phyloP scores from a whole-genome alignment of 2,113 vertebrate genomes.

The Mustelus asterias region DNA sequence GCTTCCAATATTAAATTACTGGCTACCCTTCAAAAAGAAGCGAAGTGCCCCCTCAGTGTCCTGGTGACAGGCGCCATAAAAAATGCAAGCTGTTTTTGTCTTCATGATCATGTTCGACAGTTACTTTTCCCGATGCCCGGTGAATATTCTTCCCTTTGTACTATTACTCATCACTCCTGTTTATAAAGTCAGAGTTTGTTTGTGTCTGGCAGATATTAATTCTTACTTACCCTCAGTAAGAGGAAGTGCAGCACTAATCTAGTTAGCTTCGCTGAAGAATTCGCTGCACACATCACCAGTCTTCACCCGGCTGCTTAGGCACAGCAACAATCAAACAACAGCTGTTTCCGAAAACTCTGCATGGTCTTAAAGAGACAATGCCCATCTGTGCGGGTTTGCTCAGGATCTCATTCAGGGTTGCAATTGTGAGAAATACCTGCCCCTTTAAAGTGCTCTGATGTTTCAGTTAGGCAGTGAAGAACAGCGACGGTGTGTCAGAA shows the following conservation, averaged over 20 bases:
- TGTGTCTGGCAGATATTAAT: background rate
- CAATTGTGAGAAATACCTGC: background rate
- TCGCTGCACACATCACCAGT: slow-evolving; percentile 58
- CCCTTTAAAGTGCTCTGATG: background rate
- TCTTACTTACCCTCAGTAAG: background rate
- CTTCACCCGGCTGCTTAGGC: slow-evolving; percentile 61
- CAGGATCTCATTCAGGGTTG: background rate
- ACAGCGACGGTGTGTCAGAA: background rate
- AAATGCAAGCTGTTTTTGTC: background rate
- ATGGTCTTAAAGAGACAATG: background rate
- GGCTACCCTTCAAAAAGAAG: background rate
- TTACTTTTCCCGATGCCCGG: background rate
- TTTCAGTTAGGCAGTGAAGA: background rate
- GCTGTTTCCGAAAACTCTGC: slow-evolving; percentile 59
- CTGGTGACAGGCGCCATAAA: background rate
- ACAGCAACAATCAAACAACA: slow-evolving; percentile 58
- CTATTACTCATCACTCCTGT: background rate
- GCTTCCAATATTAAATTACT: background rate
- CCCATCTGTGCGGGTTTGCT: background rate
- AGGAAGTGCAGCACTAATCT: background rate
- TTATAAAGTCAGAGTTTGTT: background rate
- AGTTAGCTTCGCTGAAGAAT: slow-evolving; percentile 47
- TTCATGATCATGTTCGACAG: background rate
- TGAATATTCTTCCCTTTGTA: background rate
- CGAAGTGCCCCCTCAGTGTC: background rate